phyloP scores from a whole-genome alignment of 2,888 invertebrate species.

The Synergus itoensis region DNA sequence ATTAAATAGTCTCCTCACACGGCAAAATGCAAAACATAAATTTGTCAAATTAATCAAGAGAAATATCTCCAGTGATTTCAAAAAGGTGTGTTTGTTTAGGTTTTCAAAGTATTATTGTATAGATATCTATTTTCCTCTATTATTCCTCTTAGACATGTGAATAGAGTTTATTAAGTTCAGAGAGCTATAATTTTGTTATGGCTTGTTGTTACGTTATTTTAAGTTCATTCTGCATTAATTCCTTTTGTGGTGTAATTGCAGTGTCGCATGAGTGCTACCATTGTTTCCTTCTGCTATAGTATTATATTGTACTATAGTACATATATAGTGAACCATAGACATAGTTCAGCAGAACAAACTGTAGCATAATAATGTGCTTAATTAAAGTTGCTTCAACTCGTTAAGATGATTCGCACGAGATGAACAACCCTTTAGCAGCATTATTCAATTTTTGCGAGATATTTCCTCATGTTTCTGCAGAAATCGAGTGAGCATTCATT shows the following conservation, averaged over 20 bases:
- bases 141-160: neutral
- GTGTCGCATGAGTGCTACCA: constrained; percentile 1
- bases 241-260: neutral
- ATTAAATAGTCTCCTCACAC: neutral
- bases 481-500: neutral
- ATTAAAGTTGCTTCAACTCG: constrained; percentile 77
- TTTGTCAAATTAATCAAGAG: neutral
- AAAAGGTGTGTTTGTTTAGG: neutral
- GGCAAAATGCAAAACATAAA: neutral
- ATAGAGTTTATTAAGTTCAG: neutral
- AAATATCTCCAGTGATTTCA: no score
- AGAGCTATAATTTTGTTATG: neutral
- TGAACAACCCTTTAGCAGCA: constrained; percentile 56
- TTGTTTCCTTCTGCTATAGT: constrained; percentile 59
- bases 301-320: no score
- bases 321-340: constrained; percentile 22
- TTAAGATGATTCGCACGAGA: constrained; percentile 75
- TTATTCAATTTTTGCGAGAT: neutral
- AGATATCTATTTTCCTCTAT: neutral
- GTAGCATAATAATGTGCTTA: constrained; percentile 74
- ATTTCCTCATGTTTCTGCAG: neutral
- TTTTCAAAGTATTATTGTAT: neutral
- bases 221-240: constrained; percentile 1
- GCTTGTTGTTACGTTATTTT: neutral
- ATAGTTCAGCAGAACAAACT: constrained; percentile 66